Evolutionary conservation across 2,113 vertebrate genomes (phyloP), one percentile per base, ranked within the genome.

Genomic region (Marcusenius ussheri): DNA sequence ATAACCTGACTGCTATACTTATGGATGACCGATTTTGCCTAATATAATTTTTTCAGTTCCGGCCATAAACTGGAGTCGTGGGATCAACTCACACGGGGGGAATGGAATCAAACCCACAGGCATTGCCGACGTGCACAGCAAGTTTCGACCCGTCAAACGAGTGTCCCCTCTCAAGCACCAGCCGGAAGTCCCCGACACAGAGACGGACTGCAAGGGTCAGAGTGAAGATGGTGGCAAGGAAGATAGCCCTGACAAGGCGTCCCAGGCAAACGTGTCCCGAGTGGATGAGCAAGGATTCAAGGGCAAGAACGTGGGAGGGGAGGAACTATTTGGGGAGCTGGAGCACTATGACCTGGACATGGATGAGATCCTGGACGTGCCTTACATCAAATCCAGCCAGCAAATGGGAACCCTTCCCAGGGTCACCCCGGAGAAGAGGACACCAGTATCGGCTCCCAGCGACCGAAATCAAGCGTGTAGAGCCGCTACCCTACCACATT

Each of bases 351-450:
- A 99, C 90, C 96, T 99, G 88, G 98, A 99, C 95, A 99, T 99
- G 98, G 98, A 99, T 92, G 98, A 99, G 96, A 99, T 99, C 94
- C 96, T 99, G 94, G 98, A 99, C 46, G 98, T 99, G 95, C 98
- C 98, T 93, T 99, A 98, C 51, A 99, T 99, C 93, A 99, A 99
- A 93, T 97, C 98, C 93, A 98, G 92, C 88, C 98, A 98, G 85
- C 98, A 98, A 91, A 95, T 96, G 92, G 95, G 96, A 94, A 93
- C 97, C 6, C 96, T 98, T 91, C 95, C 96, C 13, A 97, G 97
- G 66, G 95, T 95, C 84, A 93, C 95, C 88, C 94, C 97, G 2
- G 98, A 98, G 90, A 98, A 98, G 94, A 95, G 96, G 70, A 91
- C 95, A 39, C 5, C 95, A 90, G 96, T 96, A 83, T 89, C 95